These are phyloP conservation scores for Phallusia fumigata DNA, from an alignment of 23 tunicate species.

Conservation along the genomic window DNA sequence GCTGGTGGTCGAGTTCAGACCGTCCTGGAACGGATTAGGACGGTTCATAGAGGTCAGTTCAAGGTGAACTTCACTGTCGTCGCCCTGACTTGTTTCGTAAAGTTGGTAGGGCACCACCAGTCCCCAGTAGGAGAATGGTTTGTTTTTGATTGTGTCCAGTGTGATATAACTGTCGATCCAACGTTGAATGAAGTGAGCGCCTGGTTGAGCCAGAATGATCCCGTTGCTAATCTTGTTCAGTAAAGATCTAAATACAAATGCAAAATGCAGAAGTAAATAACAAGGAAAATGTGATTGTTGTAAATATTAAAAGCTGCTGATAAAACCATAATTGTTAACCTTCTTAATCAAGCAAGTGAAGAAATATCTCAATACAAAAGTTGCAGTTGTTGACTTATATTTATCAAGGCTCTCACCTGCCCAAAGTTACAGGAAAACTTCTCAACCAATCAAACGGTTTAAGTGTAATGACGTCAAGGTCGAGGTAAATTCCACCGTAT, in stretches of 20 bases:
- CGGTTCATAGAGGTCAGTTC: slow-evolving; percentile 48
- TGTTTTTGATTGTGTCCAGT: slow-evolving; percentile 14
- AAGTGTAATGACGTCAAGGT: slow-evolving; percentile 55
- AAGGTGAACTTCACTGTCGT: slow-evolving; percentile 21
- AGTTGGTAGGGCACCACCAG: slow-evolving; percentile 29
- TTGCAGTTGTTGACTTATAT: no score
- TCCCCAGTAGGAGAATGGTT: slow-evolving; percentile 50
- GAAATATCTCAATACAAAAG: no score
- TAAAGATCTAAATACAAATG: slow-evolving; percentile 23
- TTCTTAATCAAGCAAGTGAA: no score
- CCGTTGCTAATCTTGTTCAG: slow-evolving; percentile 63
- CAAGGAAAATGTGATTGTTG: no score
- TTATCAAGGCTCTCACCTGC: slow-evolving; percentile 18
- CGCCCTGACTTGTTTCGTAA: neutral
- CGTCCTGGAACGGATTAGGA: slow-evolving; percentile 56
- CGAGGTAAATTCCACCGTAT: slow-evolving; percentile 45
- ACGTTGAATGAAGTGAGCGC: slow-evolving; percentile 21
- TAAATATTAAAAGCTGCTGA: no score
- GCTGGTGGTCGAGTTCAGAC: slow-evolving; percentile 42
- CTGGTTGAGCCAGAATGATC: slow-evolving; percentile 35
- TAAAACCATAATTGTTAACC: no score
- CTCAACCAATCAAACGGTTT: slow-evolving; percentile 38
- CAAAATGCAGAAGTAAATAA: no score
- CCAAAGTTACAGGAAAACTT: slow-evolving; percentile 22
- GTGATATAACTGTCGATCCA: slow-evolving; percentile 33